Conservation (phyloP, 2,888 invertebrate species). For the Griposia aprilina region DNA sequence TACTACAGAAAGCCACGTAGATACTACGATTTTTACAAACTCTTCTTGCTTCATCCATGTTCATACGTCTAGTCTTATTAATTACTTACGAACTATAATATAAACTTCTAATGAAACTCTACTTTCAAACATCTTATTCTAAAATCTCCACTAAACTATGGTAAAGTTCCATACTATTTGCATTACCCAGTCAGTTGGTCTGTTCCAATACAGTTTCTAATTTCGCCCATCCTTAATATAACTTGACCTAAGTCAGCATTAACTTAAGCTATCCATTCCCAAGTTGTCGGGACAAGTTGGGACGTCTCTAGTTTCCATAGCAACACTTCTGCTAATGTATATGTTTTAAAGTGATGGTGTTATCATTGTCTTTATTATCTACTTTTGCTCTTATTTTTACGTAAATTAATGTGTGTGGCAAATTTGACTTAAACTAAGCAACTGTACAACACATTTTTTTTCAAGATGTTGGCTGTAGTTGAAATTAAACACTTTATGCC, state of each 20-base stretch:
- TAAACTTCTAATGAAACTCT: background rate
- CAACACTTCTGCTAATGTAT: conserved; percentile 22
- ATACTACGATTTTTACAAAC: background rate
- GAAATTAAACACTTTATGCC: no score
- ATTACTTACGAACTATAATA: background rate
- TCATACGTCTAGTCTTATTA: background rate
- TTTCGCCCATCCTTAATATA: conserved; percentile 57
- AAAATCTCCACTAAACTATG: conserved; percentile 2
- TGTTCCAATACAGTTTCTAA: conserved; percentile 42
- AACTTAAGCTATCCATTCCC: conserved; percentile 61
- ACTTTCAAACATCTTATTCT: conserved; percentile 5
- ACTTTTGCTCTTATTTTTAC: background rate
- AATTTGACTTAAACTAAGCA: background rate
- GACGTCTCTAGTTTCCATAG: conserved; percentile 21
- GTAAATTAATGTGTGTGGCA: background rate
- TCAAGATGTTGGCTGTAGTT: background rate
- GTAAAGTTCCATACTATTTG: conserved; percentile 49
- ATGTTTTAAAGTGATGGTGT: conserved; percentile 10
- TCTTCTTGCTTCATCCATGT: no score
- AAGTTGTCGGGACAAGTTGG: conserved; percentile 46
- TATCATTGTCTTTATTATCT: background rate
- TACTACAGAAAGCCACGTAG: background rate
- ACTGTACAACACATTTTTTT: no score
- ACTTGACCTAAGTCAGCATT: conserved; percentile 63
- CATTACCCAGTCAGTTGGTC: conserved; percentile 34